These are phyloP conservation scores for Bubo bubo DNA, from an alignment of 2,113 vertebrate genomes.

Conservation along the genomic window DNA sequence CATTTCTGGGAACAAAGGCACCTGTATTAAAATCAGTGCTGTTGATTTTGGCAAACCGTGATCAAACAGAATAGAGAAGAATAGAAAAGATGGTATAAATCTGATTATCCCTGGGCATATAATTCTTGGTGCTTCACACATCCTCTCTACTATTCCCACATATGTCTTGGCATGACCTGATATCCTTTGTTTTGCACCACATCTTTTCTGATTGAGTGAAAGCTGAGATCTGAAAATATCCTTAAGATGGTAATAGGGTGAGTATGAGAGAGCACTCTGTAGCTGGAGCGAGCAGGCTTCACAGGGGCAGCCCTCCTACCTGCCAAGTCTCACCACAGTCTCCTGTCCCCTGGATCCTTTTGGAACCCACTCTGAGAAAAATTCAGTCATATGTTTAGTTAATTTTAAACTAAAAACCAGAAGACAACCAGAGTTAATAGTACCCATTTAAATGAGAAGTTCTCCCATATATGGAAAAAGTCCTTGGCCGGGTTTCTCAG, in stretches of 20 bases:
- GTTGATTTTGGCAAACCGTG: neutral
- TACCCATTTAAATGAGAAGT: neutral
- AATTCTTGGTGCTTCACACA: neutral
- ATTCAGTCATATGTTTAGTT: neutral
- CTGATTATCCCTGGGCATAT: neutral
- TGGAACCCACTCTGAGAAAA: slow-evolving; percentile 28
- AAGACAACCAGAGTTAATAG: neutral
- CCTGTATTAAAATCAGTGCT: neutral
- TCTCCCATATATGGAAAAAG: neutral
- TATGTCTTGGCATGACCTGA: neutral
- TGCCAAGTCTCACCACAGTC: slow-evolving; percentile 31
- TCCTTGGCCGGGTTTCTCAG: neutral
- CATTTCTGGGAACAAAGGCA: slow-evolving; percentile 38
- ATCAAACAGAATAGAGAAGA: neutral
- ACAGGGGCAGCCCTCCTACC: neutral
- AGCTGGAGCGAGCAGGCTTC: neutral
- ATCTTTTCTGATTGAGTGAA: neutral
- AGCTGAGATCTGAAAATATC: neutral
- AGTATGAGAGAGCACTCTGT: neutral
- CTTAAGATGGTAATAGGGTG: neutral
- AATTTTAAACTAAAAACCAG: slow-evolving; percentile 17
- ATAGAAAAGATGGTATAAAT: neutral
- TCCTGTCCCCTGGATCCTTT: neutral
- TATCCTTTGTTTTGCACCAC: neutral
- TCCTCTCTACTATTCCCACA: neutral